phyloP scores from a whole-genome alignment of 2,113 vertebrate species.

The Misgurnus mizolepis region DNA sequence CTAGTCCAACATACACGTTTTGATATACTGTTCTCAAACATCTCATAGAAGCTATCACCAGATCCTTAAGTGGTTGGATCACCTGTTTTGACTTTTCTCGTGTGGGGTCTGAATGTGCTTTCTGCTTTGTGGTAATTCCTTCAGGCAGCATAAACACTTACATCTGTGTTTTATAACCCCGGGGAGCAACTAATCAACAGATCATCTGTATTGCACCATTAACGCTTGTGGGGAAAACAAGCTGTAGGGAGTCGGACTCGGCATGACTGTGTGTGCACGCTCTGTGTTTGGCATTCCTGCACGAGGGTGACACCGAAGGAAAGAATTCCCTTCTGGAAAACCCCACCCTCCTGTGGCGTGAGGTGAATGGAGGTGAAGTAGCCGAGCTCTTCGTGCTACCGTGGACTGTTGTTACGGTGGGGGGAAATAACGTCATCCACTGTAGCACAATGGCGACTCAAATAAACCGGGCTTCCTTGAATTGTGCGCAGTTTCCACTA shows the following conservation, averaged over 20 bases:
- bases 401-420: neutral
- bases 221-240: conserved; percentile 10
- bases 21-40: neutral
- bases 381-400: neutral
- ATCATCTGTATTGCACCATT: conserved; percentile 20
- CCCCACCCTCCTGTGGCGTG: conserved; percentile 40
- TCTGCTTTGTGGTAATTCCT: neutral
- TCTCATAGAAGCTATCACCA: too few relatives aligned
- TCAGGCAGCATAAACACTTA: conserved; percentile 12
- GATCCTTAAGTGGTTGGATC: conserved; percentile 3
- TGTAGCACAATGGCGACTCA: conserved; percentile 66
- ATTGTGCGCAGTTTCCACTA: conserved; percentile 73
- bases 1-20: neutral
- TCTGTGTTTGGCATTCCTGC: conserved; percentile 46
- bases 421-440: conserved; percentile 49
- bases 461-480: conserved; percentile 68
- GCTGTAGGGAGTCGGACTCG: neutral
- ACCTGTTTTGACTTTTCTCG: neutral
- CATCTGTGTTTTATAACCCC: conserved; percentile 34
- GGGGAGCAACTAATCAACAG: conserved; percentile 51
- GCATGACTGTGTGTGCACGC: neutral
- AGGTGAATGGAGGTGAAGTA: conserved; percentile 33
- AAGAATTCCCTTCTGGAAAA: conserved; percentile 53
- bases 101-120: neutral
- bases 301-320: conserved; percentile 46